Evolutionary conservation across 2,888 invertebrate genomes (phyloP), one percentile per base, ranked within the genome.

Genomic region (Dryomyza anilis): DNA sequence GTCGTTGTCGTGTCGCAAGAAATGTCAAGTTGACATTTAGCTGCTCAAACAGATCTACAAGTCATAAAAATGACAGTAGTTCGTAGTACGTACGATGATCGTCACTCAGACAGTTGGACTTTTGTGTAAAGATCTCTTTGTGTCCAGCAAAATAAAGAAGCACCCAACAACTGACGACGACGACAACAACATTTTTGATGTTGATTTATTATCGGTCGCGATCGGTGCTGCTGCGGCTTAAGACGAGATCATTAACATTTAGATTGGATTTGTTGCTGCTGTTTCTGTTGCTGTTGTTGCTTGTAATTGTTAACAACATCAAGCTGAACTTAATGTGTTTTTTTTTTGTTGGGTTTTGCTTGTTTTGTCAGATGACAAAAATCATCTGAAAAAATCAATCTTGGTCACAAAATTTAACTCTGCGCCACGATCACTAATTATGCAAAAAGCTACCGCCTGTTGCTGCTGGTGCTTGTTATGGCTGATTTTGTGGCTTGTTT

Each of bases 241-340:
- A 61, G 45, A 61, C 63, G 71, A 64, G 67, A 71, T 73, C 71
- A 73, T 71, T 71, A 72, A 71, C 71, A 72, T 73, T 73, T 70
- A 72, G 69, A 72, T 73, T 70, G 70, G 67, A 68, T 71, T 71
- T 68, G 68, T 23, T 33, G 52, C 30, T 16, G 25, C n/a, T 56
- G 56, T 58, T 27, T 21, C 25, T 45, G 27, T 58, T 59, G 48
- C 30, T 55, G 55, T 36, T 33, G 36, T 23, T 43, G 16, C 25
- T 63, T 46, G 43, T 63, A 48, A 57, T 48, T 58, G 36, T 45
- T 39, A 50, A 48, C 36, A 63, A 56, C 19, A 43, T 23, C 30
- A 30, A 48, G 33, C 25, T 16, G 23, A 53, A 43, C 39, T 55
- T 64, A 55, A 64, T 64, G 59, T 46, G 55, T 53, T 55, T 27